A percentile compares a stretch with the other conserved stretches of the same genome.
Conservation (phyloP, 2,113 vertebrate genomes). For the Scolopax mira region DNA sequence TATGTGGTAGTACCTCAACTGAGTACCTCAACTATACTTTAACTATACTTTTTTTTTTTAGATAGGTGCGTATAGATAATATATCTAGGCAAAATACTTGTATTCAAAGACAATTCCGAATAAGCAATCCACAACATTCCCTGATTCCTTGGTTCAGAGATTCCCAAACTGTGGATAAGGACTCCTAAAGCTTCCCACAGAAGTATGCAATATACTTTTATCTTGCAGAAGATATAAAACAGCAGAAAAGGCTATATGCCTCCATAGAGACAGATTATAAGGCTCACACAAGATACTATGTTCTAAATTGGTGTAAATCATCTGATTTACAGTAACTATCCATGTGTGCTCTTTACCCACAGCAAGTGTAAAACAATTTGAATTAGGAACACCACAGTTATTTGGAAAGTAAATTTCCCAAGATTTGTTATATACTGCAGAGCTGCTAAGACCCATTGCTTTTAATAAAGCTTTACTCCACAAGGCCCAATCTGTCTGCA, state of each 20-base stretch:
- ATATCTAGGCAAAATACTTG: neutral
- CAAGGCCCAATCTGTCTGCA: neutral
- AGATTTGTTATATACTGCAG: neutral
- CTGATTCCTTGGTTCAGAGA: neutral
- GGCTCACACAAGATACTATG: neutral
- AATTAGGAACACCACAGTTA: conserved; percentile 47
- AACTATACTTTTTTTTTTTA: neutral
- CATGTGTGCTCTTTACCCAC: conserved; percentile 9
- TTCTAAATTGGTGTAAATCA: conserved; percentile 49
- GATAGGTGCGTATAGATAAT: neutral
- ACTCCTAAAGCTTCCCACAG: neutral
- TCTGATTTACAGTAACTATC: conserved; percentile 57
- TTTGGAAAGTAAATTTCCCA: conserved; percentile 53
- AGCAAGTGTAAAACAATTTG: conserved; percentile 52
- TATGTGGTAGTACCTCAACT: neutral
- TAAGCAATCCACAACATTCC: neutral
- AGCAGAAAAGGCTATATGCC: neutral
- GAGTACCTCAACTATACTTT: neutral
- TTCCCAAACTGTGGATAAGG: neutral
- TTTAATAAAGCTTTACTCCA: conserved; percentile 54
- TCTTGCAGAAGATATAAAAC: neutral
- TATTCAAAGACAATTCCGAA: neutral
- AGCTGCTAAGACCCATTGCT: conserved; percentile 38
- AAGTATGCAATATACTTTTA: neutral
- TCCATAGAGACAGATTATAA: conserved; percentile 47